Base-by-base conservation (phyloP, 1,140 invertebrate genomes). In the Cherax destructor region DNA sequence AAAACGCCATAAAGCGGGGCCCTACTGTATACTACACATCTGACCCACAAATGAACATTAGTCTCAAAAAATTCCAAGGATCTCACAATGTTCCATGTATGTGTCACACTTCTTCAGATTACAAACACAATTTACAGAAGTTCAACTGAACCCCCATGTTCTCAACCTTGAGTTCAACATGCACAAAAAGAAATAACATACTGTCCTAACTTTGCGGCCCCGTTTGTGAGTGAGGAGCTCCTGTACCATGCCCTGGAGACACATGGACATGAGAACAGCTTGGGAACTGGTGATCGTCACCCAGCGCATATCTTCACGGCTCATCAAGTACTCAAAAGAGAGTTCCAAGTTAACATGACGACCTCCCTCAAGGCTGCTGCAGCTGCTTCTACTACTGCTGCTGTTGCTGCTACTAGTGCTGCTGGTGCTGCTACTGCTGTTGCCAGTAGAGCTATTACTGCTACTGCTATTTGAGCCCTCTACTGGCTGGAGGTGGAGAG, bases 291-390 rank as follows among this genome's bases (percentile, higher is more conserved):
- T 96, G 88, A 99, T 96, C 16, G 97, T 98, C 52, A 99, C 97
- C 98, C 98, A 99, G 93, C 98, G 97, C 81, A 99, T 95, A 79
- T 97, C 97, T 90, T 99, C 97, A 95, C 97, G 98, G n/a, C 97
- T 96, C 94, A 99, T 96, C 21, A 99, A 95, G 95, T 99, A 99
- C 95, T 99, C 98, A 95, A 99, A 99, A 0, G 98, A 98, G 21
- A 99, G 94, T 94, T 99, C 98, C 91, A 98, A 95, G 69, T 87
- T 87, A 69, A 87, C 86, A 47, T 89, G 72, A 56, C 83, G 76
- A 11, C 30, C 65, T 18, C 83, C 74, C 9, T 83, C 89, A 2
- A 49, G 30, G 76, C 92, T 83, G 76, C 81, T 83, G 72, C 78
- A 76, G 10, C 83, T 77, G 76, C 79, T 90, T 76, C 92, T 88